Evolutionary conservation across 2,113 vertebrate genomes (phyloP), one percentile per base, ranked within the genome.

Genomic region (Numida meleagris): DNA sequence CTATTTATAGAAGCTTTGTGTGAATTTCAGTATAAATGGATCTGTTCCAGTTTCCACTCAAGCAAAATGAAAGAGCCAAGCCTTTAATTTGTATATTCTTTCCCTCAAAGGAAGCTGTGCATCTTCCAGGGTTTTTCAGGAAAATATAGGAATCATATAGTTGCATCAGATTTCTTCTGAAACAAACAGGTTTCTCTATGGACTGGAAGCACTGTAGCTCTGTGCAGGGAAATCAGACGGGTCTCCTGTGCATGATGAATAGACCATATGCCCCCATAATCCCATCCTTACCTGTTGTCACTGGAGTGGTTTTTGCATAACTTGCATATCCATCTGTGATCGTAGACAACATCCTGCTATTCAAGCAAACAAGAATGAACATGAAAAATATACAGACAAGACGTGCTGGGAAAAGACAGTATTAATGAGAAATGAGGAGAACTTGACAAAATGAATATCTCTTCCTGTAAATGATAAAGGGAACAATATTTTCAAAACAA

Each of bases 381-480:
- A 10, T 83, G 73, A 92, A 67, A 70, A 92, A 46, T 72, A 33
- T 38, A 31, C 29, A 63, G 29, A 55, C 53, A 81, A 43, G 68
- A 51, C 7, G 4, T 36, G 12, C 51, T 73, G 20, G 34, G 40
- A 82, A 91, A 79, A 89, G 40, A 40, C 61, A 33, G 15, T 20
- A 77, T 89, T 90, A 85, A 71, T 91, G 82, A 77, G 15, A 0
- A 0, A 57, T 83, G 46, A 91, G 23, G 62, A 72, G 76, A 94
- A 81, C 57, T 88, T 92, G 61, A 83, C 65, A 90, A 83, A 94
- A 93, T 83, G 62, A 81, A 17, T 89, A 17, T 88, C 9, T 67
- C 43, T 90, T 91, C 42, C 59, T 86, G 59, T 70, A 84, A 93
- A 80, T 93, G 67, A 62, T 55, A 77, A 77, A 74, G 27, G 29